Evolutionary conservation across 64 coral and sea anemone genomes (phyloP), one percentile per base, ranked within the genome.

Genomic region (Pocillopora damicornis): DNA sequence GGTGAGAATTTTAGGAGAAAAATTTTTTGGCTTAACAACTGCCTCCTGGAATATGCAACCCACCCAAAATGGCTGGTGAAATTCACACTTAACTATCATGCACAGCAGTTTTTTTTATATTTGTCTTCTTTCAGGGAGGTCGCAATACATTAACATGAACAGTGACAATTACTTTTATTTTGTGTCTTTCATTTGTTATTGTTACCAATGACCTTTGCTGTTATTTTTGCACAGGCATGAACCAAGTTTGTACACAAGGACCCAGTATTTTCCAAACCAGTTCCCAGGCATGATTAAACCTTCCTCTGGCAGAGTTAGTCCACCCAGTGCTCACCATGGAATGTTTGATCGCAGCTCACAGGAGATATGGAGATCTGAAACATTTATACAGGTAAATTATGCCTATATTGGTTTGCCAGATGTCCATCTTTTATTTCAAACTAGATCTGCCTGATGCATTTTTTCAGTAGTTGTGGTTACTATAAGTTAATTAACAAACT

Each of bases 211-310:
- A 2, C 16, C 30, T 76, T 1, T 26, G 26, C 17, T 80, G 10
- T 65, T 13, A 1, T 23, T 18, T 67, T 74, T 2, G 16, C 1
- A 0, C 36, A 89, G 88, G 88, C 79, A 89, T 51, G 61, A 65
- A 13, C 38, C 18, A 7, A 73, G 81, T 71, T 20, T 51, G 14
- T 83, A 69, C 51, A 9, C 60, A 64, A 87, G 86, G 20, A 16
- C 73, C 3, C 86, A 88, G 26, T 78, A 88, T 76, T 76, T 61
- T 42, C 73, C 76, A 58, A 86, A 86, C 79, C 94, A 96, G 62
- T 96, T 96, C 37, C 90, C 68, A 61, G 94, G 94, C 45, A 63
- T 96, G 26, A 90, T 93, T 63, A 87, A 89, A 38, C 74, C 91
- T 62, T 82, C 90, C 35, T 63, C 88, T 88, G 89, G 75, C 14